A percentile compares a stretch with the other conserved stretches of the same genome.
These are phyloP conservation scores for Pyrgus malvae DNA, from an alignment of 2,888 invertebrate species.

Conservation along the genomic window DNA sequence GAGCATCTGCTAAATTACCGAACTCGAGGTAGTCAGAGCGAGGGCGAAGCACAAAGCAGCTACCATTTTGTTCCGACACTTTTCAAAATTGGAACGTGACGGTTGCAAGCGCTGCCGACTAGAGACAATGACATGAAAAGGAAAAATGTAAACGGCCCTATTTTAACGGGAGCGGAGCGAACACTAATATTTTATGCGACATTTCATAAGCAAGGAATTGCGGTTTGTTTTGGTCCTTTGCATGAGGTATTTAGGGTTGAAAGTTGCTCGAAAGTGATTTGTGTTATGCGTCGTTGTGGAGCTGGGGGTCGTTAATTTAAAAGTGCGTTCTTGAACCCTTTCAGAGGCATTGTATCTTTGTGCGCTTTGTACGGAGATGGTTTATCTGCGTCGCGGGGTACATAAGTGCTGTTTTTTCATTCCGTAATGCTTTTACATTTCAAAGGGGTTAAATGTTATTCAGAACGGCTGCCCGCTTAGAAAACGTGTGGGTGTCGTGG, in stretches of 20 bases:
- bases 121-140: conserved; percentile 82
- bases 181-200: conserved; percentile 67
- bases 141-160: conserved; percentile 81
- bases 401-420: conserved; percentile 83
- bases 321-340: conserved; percentile 83
- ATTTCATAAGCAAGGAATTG: conserved; percentile 45
- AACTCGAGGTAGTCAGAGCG: conserved; percentile 58
- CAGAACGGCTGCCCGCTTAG: conserved; percentile 74
- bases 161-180: conserved; percentile 71
- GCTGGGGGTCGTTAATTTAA: conserved; percentile 73
- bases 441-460: conserved; percentile 82
- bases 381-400: conserved; percentile 80
- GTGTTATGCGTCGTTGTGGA: conserved; percentile 53
- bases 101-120: conserved; percentile 78
- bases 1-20: conserved; percentile 77
- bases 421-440: conserved; percentile 82
- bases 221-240: conserved; percentile 36
- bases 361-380: conserved; percentile 81
- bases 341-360: conserved; percentile 82
- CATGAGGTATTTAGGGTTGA: conserved; percentile 40
- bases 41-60: conserved; percentile 72
- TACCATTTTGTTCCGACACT: conserved; percentile 82
- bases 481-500: conserved; percentile 76
- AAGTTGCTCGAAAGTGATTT: conserved; percentile 44
- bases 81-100: conserved; percentile 82